Evolutionary conservation across 2,888 invertebrate genomes (phyloP).

Genomic region (Lymantria monacha): DNA sequence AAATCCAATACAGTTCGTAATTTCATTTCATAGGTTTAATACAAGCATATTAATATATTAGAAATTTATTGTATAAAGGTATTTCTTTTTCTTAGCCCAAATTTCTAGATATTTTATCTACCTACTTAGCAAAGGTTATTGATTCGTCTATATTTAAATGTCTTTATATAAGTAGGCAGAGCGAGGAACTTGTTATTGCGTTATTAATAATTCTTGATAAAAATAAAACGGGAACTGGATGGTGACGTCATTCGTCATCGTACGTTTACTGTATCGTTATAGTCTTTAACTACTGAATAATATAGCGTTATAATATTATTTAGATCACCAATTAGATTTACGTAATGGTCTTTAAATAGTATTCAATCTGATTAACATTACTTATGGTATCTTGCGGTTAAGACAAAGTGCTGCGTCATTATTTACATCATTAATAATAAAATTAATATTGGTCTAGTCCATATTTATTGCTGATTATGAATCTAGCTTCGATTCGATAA

Average conservation of each 20-base stretch:
- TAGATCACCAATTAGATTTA: conserved; percentile 1
- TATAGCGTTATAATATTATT: background rate
- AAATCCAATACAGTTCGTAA: no score
- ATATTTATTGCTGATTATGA: no score
- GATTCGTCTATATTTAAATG: conserved; percentile 17
- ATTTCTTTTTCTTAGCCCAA: no score
- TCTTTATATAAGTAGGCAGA: conserved; percentile 3
- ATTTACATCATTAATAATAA: no score
- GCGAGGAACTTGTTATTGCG: conserved; percentile 8
- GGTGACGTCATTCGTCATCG: conserved; percentile 19
- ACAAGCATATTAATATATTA: no score
- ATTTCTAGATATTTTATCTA: no score
- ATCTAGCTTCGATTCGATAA: no score
- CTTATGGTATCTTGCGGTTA: no score
- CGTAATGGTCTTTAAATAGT: background rate
- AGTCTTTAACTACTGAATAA: background rate
- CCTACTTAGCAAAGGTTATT: conserved; percentile 6
- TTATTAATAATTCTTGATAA: conserved; percentile 16
- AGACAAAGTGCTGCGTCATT: no score
- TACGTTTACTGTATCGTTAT: conserved; percentile 8
- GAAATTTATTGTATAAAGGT: no score
- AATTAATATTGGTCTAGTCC: no score
- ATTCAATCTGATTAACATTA: background rate
- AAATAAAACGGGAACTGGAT: conserved; percentile 6
- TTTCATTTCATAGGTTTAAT: no score